A percentile compares a stretch with the other conserved stretches of the same genome.
Conservation (phyloP, 1,140 invertebrate species). For the Parasteatoda tepidariorum region DNA sequence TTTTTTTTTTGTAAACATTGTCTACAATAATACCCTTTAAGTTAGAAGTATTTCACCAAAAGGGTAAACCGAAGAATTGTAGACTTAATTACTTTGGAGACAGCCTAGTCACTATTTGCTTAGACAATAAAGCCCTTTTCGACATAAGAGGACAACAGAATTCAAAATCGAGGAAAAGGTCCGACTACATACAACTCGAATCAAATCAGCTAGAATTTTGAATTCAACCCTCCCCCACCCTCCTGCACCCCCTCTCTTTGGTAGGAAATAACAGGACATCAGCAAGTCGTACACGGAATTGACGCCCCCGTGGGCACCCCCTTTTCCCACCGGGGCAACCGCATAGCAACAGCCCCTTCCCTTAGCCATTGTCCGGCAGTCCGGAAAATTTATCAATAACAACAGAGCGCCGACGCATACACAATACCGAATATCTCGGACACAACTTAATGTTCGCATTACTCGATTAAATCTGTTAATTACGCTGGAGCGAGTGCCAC, state of each 20-base stretch:
- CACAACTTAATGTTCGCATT: constrained; percentile 59
- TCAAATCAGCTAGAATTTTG: constrained; percentile 32
- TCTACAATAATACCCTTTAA: no score
- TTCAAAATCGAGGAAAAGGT: constrained; percentile 1
- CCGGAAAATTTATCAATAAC: constrained; percentile 60
- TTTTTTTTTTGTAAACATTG: no score
- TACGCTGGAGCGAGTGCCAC: constrained; percentile 55
- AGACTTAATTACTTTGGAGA: no score
- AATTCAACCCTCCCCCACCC: constrained; percentile 18
- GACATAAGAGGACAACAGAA: no score
- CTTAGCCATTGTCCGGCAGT: constrained; percentile 53
- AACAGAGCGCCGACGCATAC: constrained; percentile 53
- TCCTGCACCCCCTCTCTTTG: background rate
- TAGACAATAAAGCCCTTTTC: no score
- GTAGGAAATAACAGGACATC: constrained; percentile 18
- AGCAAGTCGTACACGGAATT: background rate
- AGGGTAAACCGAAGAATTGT: no score
- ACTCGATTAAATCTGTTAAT: constrained; percentile 61
- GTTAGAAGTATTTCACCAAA: no score
- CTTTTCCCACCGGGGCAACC: constrained; percentile 52
- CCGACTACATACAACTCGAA: constrained; percentile 4
- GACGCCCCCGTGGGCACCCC: background rate
- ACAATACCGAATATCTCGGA: constrained; percentile 55
- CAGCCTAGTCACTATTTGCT: no score
- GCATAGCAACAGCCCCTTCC: constrained; percentile 48